These are phyloP conservation scores for Geococcyx californianus DNA, from an alignment of 2,113 vertebrate genomes.

Conservation along the genomic window DNA sequence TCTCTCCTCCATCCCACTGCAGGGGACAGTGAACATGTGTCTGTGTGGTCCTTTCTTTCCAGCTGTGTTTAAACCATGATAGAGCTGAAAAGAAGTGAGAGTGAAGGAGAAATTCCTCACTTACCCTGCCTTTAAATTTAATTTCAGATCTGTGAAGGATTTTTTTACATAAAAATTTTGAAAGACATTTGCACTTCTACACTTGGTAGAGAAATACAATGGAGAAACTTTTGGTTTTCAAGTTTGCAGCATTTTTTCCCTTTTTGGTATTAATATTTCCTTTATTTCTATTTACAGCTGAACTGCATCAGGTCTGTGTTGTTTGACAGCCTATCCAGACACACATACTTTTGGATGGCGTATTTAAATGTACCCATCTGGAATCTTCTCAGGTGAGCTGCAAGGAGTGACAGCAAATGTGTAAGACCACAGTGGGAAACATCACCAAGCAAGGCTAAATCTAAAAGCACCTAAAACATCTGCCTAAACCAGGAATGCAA, in stretches of 20 bases:
- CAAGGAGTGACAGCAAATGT: background rate
- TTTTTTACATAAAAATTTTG: background rate
- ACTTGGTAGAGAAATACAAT: background rate
- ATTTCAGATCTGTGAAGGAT: background rate
- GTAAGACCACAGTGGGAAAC: background rate
- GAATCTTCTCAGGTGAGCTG: background rate
- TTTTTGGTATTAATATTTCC: background rate
- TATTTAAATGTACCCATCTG: too few relatives aligned
- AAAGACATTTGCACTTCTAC: fast-evolving
- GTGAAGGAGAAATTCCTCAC: background rate
- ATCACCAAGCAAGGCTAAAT: background rate
- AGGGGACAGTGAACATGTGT: too few relatives aligned
- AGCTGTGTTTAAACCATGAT: too few relatives aligned
- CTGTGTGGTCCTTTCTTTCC: too few relatives aligned
- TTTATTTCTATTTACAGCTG: background rate
- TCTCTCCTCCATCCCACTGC: too few relatives aligned
- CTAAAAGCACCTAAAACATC: background rate
- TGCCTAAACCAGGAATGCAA: background rate
- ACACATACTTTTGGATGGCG: background rate
- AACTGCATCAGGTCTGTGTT: background rate
- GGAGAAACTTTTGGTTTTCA: background rate
- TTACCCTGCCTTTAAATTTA: background rate
- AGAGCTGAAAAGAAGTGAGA: background rate
- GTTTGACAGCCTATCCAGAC: background rate
- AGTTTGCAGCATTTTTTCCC: background rate